Conservation (phyloP, 1,140 invertebrate species). For the Platorchestia sp. region DNA sequence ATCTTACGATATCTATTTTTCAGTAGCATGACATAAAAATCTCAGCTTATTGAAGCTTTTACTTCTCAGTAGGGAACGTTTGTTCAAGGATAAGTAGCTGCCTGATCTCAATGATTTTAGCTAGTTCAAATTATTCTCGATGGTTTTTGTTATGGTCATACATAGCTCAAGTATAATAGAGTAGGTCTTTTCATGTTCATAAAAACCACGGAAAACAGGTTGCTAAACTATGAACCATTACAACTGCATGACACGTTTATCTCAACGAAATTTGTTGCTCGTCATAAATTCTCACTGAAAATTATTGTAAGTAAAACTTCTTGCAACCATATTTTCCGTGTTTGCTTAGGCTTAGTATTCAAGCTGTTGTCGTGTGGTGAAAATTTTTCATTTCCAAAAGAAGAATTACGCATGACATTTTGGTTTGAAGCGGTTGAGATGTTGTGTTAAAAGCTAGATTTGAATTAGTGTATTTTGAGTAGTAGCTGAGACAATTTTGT, state of each 20-base stretch:
- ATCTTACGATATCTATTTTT: neutral
- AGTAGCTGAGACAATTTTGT: neutral
- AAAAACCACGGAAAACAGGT: neutral
- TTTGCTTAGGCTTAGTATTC: neutral
- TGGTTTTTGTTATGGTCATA: neutral
- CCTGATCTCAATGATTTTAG: neutral
- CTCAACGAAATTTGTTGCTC: neutral
- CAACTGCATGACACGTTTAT: neutral
- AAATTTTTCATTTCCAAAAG: neutral
- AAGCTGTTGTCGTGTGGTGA: neutral
- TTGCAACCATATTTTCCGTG: neutral
- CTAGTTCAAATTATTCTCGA: neutral
- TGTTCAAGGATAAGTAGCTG: neutral
- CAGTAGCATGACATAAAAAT: neutral
- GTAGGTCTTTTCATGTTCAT: neutral
- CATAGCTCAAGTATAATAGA: neutral
- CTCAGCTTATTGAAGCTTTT: neutral
- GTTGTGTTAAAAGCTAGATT: conserved; percentile 8
- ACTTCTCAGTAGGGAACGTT: neutral
- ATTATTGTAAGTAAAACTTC: neutral
- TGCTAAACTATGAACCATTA: neutral
- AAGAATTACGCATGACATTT: neutral
- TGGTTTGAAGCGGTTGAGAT: neutral
- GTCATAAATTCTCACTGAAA: neutral
- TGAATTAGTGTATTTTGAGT: neutral